These are phyloP conservation scores for Melanchra persicariae DNA, from an alignment of 2,888 invertebrate species.

Conservation along the genomic window DNA sequence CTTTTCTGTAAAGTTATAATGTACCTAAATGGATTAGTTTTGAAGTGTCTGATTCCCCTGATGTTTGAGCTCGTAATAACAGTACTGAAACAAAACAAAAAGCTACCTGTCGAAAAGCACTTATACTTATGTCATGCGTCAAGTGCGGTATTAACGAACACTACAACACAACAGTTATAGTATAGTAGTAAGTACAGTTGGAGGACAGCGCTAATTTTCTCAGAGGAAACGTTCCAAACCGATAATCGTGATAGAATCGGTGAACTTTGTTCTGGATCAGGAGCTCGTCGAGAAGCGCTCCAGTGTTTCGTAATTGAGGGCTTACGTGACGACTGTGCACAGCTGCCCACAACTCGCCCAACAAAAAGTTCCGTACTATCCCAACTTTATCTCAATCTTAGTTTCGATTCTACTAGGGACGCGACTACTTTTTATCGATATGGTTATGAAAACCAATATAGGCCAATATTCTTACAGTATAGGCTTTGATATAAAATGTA, in stretches of 20 bases:
- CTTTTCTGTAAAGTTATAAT: constrained; percentile 31
- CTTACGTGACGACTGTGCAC: constrained; percentile 88
- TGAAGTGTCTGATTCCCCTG: constrained; percentile 16
- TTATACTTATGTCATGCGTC: constrained; percentile 43
- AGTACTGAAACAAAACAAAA: constrained; percentile 18
- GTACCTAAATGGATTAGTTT: constrained; percentile 34
- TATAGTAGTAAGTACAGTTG: constrained; percentile 58
- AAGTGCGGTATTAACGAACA: constrained; percentile 36
- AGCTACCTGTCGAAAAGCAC: constrained; percentile 27
- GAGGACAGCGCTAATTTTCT: constrained; percentile 67
- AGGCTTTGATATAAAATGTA: constrained; percentile 72
- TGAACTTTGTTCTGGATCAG: constrained; percentile 85
- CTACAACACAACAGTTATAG: constrained; percentile 47
- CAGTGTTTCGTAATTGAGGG: constrained; percentile 89
- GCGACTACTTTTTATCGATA: constrained; percentile 77
- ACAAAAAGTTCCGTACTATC: constrained; percentile 84
- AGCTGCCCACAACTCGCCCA: constrained; percentile 84
- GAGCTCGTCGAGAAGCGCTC: constrained; percentile 83
- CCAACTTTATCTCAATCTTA: constrained; percentile 88
- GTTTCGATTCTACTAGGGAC: constrained; percentile 81
- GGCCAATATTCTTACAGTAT: constrained; percentile 75
- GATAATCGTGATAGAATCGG: constrained; percentile 86
- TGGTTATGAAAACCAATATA: constrained; percentile 79
- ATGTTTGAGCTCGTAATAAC: constrained; percentile 14
- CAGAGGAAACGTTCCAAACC: constrained; percentile 71